Percentiles rank a stretch among this genome's conserved stretches.
phyloP scores from a whole-genome alignment of 1,140 invertebrate genomes.

The Nasonia giraulti region DNA sequence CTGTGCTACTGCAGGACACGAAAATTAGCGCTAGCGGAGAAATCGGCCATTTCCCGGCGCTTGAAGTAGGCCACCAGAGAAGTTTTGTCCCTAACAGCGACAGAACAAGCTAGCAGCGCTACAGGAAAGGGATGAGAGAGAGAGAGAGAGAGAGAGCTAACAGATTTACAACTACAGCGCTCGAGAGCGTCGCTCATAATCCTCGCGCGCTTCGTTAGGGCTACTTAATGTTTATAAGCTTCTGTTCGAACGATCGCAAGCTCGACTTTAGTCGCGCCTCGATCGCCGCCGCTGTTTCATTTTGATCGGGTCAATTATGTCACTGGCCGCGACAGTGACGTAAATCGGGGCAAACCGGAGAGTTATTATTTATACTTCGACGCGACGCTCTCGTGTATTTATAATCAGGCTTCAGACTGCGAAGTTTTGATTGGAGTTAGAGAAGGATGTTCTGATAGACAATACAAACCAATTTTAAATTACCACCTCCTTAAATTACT shows the following conservation, averaged over 20 bases:
- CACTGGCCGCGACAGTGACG: no score
- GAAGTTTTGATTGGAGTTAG: no score
- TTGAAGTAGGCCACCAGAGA: neutral
- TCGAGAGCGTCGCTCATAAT: neutral
- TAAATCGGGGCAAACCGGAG: neutral
- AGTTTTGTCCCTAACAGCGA: neutral
- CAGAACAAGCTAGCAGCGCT: neutral
- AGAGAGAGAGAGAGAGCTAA: neutral
- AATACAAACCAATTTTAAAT: no score
- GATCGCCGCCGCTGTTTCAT: neutral
- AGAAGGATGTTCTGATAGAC: no score
- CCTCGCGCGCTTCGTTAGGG: neutral
- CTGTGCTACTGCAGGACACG: no score
- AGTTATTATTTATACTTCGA: neutral
- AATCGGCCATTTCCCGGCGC: no score
- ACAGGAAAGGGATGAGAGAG: neutral
- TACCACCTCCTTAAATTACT: no score
- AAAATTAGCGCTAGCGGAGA: no score
- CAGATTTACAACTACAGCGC: neutral
- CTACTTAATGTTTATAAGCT: conserved; percentile 10
- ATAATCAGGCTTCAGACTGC: no score
- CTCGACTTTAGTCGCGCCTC: neutral
- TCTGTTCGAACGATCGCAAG: neutral
- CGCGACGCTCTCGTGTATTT: no score
- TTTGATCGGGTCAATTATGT: neutral